Conservation (phyloP, 2,888 invertebrate genomes). For the Rotaria sp. region DNA sequence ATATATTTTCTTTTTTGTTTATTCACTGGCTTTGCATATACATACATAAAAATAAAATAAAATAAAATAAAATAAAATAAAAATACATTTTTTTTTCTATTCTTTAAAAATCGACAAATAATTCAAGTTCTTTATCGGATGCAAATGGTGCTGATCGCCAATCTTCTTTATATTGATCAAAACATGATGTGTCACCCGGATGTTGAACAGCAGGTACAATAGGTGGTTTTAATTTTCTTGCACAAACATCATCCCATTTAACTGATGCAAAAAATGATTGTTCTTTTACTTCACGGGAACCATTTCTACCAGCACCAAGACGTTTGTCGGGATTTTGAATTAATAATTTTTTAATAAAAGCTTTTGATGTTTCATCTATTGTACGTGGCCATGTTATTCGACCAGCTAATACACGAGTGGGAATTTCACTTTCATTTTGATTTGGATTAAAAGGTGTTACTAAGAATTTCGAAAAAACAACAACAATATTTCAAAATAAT, state of each 20-base stretch:
- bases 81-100: not conserved
- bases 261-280: slow-evolving; percentile 91
- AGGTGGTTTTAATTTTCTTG: slow-evolving; percentile 78
- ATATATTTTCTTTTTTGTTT: not conserved
- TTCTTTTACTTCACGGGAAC: slow-evolving; percentile 84
- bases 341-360: slow-evolving; percentile 83
- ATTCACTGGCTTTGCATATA: not conserved
- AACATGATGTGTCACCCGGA: slow-evolving; percentile 87
- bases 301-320: slow-evolving; percentile 93
- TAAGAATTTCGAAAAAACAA: slow-evolving; percentile 57
- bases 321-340: slow-evolving; percentile 85
- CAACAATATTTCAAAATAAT: no score
- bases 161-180: slow-evolving; percentile 79
- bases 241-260: slow-evolving; percentile 80
- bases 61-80: not conserved
- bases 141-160: slow-evolving; percentile 5
- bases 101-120: not conserved
- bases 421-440: slow-evolving; percentile 87
- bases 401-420: slow-evolving; percentile 83
- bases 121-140: not conserved
- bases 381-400: slow-evolving; percentile 79
- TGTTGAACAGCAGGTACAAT: slow-evolving; percentile 80
- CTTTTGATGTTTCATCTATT: slow-evolving; percentile 55
- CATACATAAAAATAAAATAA: not conserved
- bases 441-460: slow-evolving; percentile 93